phyloP scores from a whole-genome alignment of 2,888 invertebrate species.

The Rhagonycha fulva region DNA sequence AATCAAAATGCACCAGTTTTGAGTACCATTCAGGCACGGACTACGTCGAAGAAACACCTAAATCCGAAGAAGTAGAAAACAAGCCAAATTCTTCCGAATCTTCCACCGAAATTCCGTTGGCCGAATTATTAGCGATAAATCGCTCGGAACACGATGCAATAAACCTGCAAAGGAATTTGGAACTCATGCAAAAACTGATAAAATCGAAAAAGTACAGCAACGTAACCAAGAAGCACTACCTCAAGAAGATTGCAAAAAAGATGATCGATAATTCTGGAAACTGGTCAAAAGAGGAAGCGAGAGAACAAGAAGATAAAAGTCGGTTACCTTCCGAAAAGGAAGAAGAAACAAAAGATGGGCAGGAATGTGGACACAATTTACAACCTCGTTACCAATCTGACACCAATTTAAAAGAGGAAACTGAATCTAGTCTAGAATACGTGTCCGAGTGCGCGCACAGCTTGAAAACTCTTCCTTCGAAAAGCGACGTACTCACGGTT shows the following conservation, averaged over 20 bases:
- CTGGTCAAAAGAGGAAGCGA: background rate
- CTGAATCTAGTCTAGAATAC: background rate
- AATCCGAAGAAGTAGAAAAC: background rate
- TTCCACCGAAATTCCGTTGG: conserved; percentile 30
- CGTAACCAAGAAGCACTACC: conserved; percentile 64
- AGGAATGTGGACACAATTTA: background rate
- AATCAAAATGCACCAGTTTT: conserved; percentile 67
- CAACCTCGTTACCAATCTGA: background rate
- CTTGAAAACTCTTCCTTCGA: background rate
- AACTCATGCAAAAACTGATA: conserved; percentile 63
- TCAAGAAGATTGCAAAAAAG: conserved; percentile 67
- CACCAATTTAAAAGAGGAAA: background rate
- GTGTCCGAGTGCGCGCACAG: background rate
- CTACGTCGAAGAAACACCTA: background rate
- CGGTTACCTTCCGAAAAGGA: background rate
- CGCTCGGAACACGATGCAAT: conserved; percentile 53
- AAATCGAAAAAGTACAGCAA: conserved; percentile 64
- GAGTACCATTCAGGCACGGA: conserved; percentile 63
- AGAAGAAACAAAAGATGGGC: background rate
- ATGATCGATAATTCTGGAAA: conserved; percentile 42
- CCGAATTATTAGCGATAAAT: conserved; percentile 34
- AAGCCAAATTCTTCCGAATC: background rate
- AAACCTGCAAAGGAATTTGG: conserved; percentile 67
- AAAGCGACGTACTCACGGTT: background rate
- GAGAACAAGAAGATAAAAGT: background rate